phyloP scores from a whole-genome alignment of 2,797 vertebrate genomes.

The Eidolon dupreanum region DNA sequence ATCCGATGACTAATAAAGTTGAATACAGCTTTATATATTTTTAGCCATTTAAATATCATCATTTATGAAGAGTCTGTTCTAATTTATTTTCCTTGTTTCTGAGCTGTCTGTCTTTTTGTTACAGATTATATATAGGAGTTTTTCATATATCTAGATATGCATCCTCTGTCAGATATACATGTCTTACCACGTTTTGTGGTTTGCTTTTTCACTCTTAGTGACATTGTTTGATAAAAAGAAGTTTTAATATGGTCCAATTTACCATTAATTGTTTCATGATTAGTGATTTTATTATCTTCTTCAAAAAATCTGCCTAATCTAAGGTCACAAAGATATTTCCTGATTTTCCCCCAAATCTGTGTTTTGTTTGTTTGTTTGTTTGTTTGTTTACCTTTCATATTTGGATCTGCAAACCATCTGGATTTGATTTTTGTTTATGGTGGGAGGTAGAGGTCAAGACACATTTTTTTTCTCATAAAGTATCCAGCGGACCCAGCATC shows the following conservation, averaged over 20 bases:
- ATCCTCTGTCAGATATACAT: not conserved
- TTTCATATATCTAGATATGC: not conserved
- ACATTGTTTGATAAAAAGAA: not conserved
- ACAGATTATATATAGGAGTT: not conserved
- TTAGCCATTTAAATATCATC: not conserved
- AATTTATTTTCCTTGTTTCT: not conserved
- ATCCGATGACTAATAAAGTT: not conserved
- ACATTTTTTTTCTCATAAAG: not conserved
- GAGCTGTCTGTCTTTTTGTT: not conserved
- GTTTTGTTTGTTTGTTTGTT: too few relatives aligned
- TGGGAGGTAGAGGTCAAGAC: not conserved
- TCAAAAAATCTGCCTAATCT: not conserved
- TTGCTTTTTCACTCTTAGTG: not conserved
- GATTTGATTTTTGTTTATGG: not conserved
- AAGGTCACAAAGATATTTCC: not conserved
- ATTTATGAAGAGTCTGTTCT: not conserved
- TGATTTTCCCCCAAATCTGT: not conserved
- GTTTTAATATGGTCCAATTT: not conserved
- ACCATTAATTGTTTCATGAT: not conserved
- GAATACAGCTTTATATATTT: not conserved
- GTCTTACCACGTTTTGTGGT: not conserved
- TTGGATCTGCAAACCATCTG: not conserved
- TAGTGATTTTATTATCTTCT: not conserved
- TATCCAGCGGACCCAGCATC: not conserved
- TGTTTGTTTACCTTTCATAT: not conserved